phyloP scores from a whole-genome alignment of 2,113 vertebrate genomes.

The Archocentrus centrarchus region DNA sequence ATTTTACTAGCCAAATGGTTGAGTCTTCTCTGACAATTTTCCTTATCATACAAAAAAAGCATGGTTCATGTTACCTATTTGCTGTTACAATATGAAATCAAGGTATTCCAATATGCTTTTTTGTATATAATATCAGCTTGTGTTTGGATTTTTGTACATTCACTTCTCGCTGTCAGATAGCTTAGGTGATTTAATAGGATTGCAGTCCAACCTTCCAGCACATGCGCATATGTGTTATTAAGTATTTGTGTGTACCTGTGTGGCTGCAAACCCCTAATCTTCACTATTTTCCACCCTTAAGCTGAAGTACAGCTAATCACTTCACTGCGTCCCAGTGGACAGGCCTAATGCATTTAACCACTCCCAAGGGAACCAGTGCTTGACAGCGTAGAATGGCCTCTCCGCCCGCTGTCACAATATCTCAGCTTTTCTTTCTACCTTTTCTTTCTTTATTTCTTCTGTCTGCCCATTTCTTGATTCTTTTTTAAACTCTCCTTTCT shows the following conservation, averaged over 20 bases:
- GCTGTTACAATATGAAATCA: not conserved
- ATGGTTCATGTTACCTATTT: not conserved
- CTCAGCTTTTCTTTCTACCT: constrained; percentile 6
- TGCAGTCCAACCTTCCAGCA: not conserved
- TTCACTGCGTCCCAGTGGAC: constrained; percentile 58
- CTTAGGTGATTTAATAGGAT: not conserved
- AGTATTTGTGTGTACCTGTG: constrained; percentile 20
- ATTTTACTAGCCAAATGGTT: not conserved
- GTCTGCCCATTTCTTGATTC: constrained; percentile 20
- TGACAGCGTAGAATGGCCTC: constrained; percentile 59
- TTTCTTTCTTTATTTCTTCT: not conserved
- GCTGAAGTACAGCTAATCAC: constrained; percentile 71
- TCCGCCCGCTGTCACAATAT: constrained; percentile 45
- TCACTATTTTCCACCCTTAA: constrained; percentile 34
- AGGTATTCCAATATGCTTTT: not conserved
- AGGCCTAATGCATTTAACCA: constrained; percentile 65
- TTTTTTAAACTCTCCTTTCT: constrained; percentile 10
- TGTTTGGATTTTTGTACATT: not conserved
- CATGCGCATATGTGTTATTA: not conserved
- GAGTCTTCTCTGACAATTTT: not conserved
- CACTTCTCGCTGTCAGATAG: not conserved
- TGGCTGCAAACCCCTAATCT: constrained; percentile 34
- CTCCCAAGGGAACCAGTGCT: constrained; percentile 60
- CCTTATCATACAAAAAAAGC: not conserved
- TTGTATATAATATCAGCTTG: not conserved